Evolutionary conservation across 2,888 invertebrate genomes (phyloP).

Genomic region (Notodonta ziczac): DNA sequence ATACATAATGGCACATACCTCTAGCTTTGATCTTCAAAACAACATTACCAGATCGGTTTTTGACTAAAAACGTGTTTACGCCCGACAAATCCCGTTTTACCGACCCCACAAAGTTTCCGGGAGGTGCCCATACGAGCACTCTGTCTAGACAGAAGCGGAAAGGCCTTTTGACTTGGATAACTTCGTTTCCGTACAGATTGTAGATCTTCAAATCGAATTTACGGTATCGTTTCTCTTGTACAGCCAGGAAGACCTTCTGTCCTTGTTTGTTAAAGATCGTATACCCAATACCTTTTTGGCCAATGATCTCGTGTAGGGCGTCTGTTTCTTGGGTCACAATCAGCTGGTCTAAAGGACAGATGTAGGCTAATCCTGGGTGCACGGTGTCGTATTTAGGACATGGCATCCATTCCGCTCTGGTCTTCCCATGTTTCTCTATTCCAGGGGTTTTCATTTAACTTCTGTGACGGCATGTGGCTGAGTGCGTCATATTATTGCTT

Average conservation of each 20-base stretch:
- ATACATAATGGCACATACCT: constrained; percentile 31
- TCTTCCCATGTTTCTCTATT: constrained; percentile 15
- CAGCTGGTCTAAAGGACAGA: constrained; percentile 51
- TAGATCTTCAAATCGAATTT: constrained; percentile 55
- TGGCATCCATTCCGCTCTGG: constrained; percentile 57
- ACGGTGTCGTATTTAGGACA: constrained; percentile 50
- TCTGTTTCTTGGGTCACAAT: constrained; percentile 54
- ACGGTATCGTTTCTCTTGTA: constrained; percentile 36
- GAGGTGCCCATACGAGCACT: constrained; percentile 57
- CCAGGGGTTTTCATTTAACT: constrained; percentile 40
- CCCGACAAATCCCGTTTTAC: constrained; percentile 37
- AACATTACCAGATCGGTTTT: constrained; percentile 36
- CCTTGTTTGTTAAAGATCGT: constrained; percentile 62
- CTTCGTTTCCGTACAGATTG: constrained; percentile 67
- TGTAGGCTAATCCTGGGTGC: constrained; percentile 59
- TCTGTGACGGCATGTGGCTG: constrained; percentile 13
- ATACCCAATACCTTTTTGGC: constrained; percentile 44
- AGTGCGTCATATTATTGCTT: constrained; percentile 23
- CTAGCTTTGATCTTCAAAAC: constrained; percentile 46
- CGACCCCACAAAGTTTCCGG: constrained; percentile 58
- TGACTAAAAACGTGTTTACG: constrained; percentile 44
- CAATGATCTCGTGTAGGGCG: constrained; percentile 53
- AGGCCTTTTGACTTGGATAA: constrained; percentile 52
- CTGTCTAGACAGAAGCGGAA: constrained; percentile 41
- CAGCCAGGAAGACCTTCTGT: constrained; percentile 64